Base-by-base conservation (phyloP, 2,888 invertebrate species). In the Drosophila pseudotakahashii region DNA sequence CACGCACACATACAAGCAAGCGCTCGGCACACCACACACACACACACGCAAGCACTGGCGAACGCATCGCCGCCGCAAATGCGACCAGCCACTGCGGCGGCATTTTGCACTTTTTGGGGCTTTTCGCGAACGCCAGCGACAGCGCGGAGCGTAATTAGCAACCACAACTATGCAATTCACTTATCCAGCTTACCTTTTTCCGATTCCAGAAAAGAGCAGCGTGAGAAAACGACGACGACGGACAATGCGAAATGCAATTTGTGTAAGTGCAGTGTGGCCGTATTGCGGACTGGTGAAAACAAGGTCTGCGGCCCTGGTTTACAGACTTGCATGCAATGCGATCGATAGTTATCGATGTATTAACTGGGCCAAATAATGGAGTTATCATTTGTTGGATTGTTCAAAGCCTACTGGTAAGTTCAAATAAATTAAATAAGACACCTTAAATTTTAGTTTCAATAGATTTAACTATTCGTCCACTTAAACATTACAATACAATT, bases 221-320 rank as follows among this genome's bases (percentile, higher is more conserved):
- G 81, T 81, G 81, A 72, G 77, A 76, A 85, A 76, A 82, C 70
- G 85, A 79, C 88, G 85, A 81, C 84, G 81, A 85, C 78, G 78
- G 83, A 75, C 73, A 88, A 75, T 87, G 82, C 76, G 76, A 86
- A 82, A 84, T 78, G 84, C 73, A 73, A 79, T 83, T 79, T 75
- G 81, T 73, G 77, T 78, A 73, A 84, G 73, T 34, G 34, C 48
- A 64, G 44, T 52, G 66, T 54, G 53, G 45, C 67, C 64, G 67
- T 53, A 66, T 48, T 19, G 52, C 37, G 39, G 19, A 19, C 3
- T 48, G 57, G 50, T 13, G 36, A 48, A 58, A 57, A 39, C 37
- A 57, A n/a, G 37, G 7, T 41, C 16, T 14, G 13, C 23, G 30
- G 14, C 34, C 44, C 44, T 34, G 7, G 42, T 19, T 6, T 2